phyloP scores from a whole-genome alignment of 2,113 vertebrate species.

The Mustelus asterias region DNA sequence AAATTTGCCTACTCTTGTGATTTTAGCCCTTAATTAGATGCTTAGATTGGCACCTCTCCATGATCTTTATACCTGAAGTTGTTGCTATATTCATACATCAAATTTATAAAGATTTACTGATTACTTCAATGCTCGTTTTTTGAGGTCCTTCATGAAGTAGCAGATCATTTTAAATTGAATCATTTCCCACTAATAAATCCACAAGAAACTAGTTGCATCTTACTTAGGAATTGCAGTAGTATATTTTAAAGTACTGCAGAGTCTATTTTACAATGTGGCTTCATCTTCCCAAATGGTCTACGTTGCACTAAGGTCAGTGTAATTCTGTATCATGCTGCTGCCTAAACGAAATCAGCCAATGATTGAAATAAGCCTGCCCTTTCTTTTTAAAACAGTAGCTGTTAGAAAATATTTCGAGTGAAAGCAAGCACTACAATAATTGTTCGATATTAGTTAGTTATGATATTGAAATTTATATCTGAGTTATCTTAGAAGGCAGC shows the following conservation, averaged over 20 bases:
- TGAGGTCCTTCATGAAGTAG: neutral
- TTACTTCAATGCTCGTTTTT: neutral
- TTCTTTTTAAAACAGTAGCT: neutral
- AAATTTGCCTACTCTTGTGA: neutral
- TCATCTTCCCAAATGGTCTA: neutral
- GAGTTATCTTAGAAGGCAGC: neutral
- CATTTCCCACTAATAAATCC: neutral
- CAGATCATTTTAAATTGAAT: neutral
- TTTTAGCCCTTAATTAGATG: neutral
- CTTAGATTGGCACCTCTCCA: neutral
- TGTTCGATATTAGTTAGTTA: neutral
- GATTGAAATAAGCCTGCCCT: neutral
- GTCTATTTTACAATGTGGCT: neutral
- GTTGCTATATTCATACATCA: neutral
- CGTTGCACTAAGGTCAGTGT: neutral
- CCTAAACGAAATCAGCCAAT: neutral
- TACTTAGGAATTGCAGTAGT: neutral
- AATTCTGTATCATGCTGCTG: neutral
- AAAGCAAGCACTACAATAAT: neutral
- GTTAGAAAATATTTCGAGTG: neutral
- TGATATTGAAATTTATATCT: neutral
- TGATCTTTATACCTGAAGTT: neutral
- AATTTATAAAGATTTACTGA: neutral
- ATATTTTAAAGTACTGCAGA: neutral
- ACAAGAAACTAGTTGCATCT: neutral